Base-by-base conservation (phyloP, 2,797 vertebrate genomes). In the Semotilus atromaculatus region DNA sequence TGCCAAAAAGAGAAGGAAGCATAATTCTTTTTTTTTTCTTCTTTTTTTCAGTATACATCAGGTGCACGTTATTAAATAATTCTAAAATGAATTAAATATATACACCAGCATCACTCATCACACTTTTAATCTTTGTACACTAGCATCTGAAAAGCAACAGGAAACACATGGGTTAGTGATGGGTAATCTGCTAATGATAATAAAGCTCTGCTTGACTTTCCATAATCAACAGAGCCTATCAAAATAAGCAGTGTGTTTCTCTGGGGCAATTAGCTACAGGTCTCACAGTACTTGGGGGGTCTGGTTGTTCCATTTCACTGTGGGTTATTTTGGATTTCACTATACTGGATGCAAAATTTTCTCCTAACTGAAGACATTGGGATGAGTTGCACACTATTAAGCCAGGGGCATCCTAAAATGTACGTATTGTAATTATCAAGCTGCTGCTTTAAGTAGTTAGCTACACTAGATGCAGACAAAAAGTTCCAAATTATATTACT, bases 111-210 rank as follows among this genome's bases (percentile, higher is more conserved):
- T 58, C 5, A 53, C 29, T 43, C 36, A 16, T 48, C n/a, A 40
- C 26, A 34, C n/a, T 83, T 71, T 80, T 34, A 53, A 71, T 83
- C 18, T 71, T 31, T 13, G 6, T 53, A 18, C 18, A 51, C 73
- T 58, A 40, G 62, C 62, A 64, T 75, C 43, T 34, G 58, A 77
- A 83, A 67, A 71, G 14, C 40, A 66, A 31, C 67, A n/a, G 67
- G 45, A 75, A 40, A 62, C 55, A 48, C 48, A 70, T 58, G 64
- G 70, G 11, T 34, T 80, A 83, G 71, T 76, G 26, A 83, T 51
- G 40, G 51, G 19, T 45, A 66, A 82, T 82, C 66, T 79, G 4
- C 26, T 66, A 86, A 89, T 64, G 36, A 87, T 84, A 86, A 89
- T 86, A 75, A 87, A 84, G 68, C 84, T 62, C 68, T 81, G 78